These are phyloP conservation scores for Pituophis catenifer DNA, from an alignment of 2,113 vertebrate species.

Conservation along the genomic window DNA sequence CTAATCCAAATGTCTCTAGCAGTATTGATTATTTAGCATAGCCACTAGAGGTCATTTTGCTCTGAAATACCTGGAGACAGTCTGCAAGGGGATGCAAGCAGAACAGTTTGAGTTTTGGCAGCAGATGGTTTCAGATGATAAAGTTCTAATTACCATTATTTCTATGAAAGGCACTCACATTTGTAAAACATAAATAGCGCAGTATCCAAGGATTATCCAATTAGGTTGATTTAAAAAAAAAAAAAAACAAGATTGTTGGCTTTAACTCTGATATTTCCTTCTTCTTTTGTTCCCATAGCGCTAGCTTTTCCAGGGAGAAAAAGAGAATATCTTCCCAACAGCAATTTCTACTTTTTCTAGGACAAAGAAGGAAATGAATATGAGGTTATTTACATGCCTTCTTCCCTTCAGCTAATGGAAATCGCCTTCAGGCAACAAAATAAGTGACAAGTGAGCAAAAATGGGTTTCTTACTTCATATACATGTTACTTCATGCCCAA, in stretches of 20 bases:
- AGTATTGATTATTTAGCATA: slow-evolving; percentile 75
- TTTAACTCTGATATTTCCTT: neutral
- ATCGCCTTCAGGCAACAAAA: neutral
- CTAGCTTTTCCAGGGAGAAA: neutral
- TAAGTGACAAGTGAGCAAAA: slow-evolving; percentile 4
- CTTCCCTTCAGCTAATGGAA: neutral
- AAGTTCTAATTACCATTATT: neutral
- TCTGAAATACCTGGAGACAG: slow-evolving; percentile 64
- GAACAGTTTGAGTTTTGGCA: slow-evolving; percentile 45
- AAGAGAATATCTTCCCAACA: neutral
- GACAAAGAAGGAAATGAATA: neutral
- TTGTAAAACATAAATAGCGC: slow-evolving; percentile 15
- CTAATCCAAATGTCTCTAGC: slow-evolving; percentile 72
- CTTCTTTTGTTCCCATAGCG: neutral
- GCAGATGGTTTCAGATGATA: slow-evolving; percentile 9
- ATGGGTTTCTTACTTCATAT: neutral
- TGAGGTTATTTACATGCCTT: neutral
- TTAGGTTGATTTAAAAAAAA: neutral
- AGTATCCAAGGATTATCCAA: neutral
- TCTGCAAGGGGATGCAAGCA: slow-evolving; percentile 44
- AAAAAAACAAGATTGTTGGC: neutral
- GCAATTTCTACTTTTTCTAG: neutral
- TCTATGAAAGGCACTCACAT: slow-evolving; percentile 21
- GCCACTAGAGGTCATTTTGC: slow-evolving; percentile 76
- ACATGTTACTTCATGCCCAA: neutral